Conservation (phyloP, 2,888 invertebrate genomes). For the Drosophila crucigera region DNA sequence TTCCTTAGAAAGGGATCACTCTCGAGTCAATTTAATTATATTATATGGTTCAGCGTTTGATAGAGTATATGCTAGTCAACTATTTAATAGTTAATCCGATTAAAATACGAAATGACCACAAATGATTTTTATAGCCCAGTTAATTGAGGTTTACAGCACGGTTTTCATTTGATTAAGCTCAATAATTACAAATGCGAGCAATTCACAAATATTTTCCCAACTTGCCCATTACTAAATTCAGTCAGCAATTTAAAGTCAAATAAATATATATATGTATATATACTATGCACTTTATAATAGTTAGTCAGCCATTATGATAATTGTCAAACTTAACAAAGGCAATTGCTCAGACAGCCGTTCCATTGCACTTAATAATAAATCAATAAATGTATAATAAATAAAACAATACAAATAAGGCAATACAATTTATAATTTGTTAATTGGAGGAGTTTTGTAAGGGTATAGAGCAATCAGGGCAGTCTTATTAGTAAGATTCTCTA, state of each 20-base stretch:
- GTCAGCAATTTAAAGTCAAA: conserved; percentile 21
- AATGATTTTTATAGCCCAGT: conserved; percentile 75
- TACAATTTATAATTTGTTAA: neutral
- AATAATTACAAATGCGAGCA: conserved; percentile 60
- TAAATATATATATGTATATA: conserved; percentile 2
- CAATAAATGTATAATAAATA: neutral
- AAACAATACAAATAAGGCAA: neutral
- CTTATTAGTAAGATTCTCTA: neutral
- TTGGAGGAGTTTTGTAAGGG: neutral
- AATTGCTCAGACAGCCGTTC: neutral
- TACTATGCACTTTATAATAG: neutral
- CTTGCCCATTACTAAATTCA: conserved; percentile 16
- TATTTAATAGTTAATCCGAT: conserved; percentile 9
- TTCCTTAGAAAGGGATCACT: neutral
- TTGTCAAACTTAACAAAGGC: neutral
- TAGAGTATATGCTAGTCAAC: conserved; percentile 24
- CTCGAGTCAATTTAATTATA: neutral
- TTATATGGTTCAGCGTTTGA: neutral
- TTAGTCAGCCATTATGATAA: neutral
- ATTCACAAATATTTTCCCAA: conserved; percentile 50
- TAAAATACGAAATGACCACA: conserved; percentile 65
- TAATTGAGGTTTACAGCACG: conserved; percentile 71
- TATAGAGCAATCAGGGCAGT: neutral
- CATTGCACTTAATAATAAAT: no score
- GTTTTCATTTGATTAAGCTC: conserved; percentile 76